Evolutionary conservation across 1,140 invertebrate species (phyloP).

Genomic region (Drosophila chauvacae): DNA sequence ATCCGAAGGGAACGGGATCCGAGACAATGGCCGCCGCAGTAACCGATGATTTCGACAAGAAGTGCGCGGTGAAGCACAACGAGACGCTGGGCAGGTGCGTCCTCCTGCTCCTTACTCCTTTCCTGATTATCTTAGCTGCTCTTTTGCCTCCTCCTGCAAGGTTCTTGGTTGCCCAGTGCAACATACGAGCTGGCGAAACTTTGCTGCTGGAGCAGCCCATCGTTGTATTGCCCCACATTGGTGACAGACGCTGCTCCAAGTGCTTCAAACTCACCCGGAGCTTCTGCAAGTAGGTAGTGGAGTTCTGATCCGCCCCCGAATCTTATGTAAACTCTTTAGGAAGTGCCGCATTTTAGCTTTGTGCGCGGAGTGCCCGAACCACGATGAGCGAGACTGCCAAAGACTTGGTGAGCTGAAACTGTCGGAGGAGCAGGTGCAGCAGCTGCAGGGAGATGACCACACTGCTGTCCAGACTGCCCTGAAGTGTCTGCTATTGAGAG

Average conservation of each 20-base stretch:
- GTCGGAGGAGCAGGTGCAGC: conserved; percentile 40
- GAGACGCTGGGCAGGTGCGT: conserved; percentile 77
- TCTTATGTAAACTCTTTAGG: conserved; percentile 42
- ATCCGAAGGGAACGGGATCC: conserved; percentile 33
- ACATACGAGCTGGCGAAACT: conserved; percentile 88
- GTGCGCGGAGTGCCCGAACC: conserved; percentile 86
- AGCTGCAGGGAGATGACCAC: conserved; percentile 43
- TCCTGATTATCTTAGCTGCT: too few relatives aligned
- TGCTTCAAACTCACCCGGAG: conserved; percentile 55
- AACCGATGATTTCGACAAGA: conserved; percentile 69
- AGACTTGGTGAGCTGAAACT: conserved; percentile 42
- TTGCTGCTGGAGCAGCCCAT: conserved; percentile 89
- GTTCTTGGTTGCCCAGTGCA: conserved; percentile 88
- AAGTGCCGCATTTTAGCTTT: conserved; percentile 89
- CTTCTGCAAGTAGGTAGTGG: conserved; percentile 82
- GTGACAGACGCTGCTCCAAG: conserved; percentile 82
- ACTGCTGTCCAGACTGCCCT: conserved; percentile 50
- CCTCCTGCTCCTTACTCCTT: neutral
- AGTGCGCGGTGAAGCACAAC: conserved; percentile 68
- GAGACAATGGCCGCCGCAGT: conserved; percentile 57
- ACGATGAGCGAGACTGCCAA: conserved; percentile 81
- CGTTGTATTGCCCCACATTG: conserved; percentile 87
- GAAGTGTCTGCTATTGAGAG: conserved; percentile 85
- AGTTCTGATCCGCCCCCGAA: neutral
- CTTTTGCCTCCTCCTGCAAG: conserved; percentile 84